Percentiles rank a stretch among this genome's conserved stretches.
Conservation (phyloP, 2,888 invertebrate species). For the Habrosyne pyritoides region DNA sequence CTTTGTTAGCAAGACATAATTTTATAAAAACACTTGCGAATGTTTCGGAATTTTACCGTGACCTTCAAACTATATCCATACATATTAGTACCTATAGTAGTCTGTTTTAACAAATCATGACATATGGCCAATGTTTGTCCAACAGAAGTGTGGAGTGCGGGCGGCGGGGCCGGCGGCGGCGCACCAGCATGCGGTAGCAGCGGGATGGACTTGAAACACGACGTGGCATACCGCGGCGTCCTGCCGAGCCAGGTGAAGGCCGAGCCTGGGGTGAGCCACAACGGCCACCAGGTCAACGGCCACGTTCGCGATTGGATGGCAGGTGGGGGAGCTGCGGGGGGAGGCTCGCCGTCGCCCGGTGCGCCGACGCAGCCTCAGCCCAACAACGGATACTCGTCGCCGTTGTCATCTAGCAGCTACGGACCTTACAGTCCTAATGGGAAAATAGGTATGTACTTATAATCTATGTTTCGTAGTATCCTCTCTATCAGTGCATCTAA, state of each 20-base stretch:
- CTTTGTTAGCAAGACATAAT: background rate
- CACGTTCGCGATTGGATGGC: constrained; percentile 81
- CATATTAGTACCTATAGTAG: constrained; percentile 19
- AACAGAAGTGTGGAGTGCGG: constrained; percentile 81
- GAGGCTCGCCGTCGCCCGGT: constrained; percentile 86
- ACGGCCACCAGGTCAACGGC: constrained; percentile 77
- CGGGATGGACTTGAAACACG: constrained; percentile 86
- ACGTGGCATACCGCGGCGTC: constrained; percentile 82
- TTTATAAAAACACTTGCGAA: background rate
- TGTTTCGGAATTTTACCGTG: background rate
- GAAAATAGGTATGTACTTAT: constrained; percentile 89
- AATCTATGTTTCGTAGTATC: background rate
- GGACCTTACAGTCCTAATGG: constrained; percentile 95
- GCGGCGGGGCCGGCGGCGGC: constrained; percentile 78
- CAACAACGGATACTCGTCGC: constrained; percentile 92
- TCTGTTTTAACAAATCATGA: constrained; percentile 8
- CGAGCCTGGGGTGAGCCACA: constrained; percentile 79
- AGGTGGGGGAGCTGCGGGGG: constrained; percentile 71
- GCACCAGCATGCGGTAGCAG: constrained; percentile 82
- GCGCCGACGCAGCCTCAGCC: constrained; percentile 85
- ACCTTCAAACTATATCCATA: constrained; percentile 3
- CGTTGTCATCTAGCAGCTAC: constrained; percentile 94
- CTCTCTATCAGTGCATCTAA: too few relatives aligned
- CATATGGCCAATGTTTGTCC: constrained; percentile 19
- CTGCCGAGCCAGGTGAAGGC: constrained; percentile 80